Evolutionary conservation across 2,888 invertebrate genomes (phyloP).

Genomic region (Helicoverpa assulta): DNA sequence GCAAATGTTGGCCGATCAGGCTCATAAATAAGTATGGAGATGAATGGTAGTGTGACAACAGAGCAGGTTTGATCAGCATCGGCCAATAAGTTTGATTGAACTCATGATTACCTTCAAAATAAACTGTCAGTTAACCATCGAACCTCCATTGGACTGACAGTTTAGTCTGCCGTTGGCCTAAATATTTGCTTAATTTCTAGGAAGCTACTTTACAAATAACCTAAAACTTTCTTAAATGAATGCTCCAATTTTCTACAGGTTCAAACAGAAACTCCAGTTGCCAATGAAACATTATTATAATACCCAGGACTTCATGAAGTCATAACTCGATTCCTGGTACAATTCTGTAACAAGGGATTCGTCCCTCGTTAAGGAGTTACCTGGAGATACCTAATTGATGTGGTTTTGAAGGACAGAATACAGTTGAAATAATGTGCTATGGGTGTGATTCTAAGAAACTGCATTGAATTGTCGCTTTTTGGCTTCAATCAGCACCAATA

Average conservation of each 20-base stretch:
- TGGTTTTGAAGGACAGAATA: neutral
- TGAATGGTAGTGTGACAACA: too few species aligned
- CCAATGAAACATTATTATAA: conserved; percentile 10
- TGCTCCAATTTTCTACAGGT: neutral
- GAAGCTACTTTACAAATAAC: neutral
- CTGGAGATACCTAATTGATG: neutral
- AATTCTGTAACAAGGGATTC: conserved; percentile 20
- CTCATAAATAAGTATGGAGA: too few species aligned
- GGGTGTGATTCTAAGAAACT: neutral
- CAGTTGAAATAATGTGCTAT: conserved; percentile 4
- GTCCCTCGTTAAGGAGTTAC: conserved; percentile 32
- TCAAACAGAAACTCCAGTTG: neutral
- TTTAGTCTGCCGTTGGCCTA: too few species aligned
- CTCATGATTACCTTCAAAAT: too few species aligned
- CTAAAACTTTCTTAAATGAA: neutral
- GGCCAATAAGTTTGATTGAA: too few species aligned
- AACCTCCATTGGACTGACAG: too few species aligned
- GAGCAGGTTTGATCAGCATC: too few species aligned
- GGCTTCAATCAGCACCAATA: too few species aligned
- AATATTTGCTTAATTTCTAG: too few species aligned
- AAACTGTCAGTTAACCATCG: too few species aligned
- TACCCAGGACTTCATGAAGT: conserved; percentile 3
- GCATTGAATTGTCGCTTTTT: too few species aligned
- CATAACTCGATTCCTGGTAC: conserved; percentile 26
- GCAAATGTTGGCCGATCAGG: too few species aligned